Base-by-base conservation (phyloP, 2,797 vertebrate species). In the Muscicapa comitata region DNA sequence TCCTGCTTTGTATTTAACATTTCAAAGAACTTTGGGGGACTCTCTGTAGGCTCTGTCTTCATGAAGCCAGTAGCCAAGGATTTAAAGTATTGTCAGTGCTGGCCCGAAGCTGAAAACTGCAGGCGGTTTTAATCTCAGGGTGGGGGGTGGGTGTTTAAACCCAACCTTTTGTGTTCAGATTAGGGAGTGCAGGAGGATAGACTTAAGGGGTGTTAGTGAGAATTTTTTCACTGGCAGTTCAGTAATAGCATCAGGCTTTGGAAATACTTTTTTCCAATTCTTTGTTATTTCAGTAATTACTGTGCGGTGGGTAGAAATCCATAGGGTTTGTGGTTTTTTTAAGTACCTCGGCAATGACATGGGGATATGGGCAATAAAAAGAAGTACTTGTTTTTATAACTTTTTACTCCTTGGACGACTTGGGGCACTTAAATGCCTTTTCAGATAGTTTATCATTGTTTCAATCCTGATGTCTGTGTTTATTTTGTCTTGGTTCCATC, bases 101-200 rank as follows among this genome's bases (percentile, higher is more conserved):
- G 94, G 95, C 93, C 95, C 43, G 45, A 89, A 96, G 95, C 96
- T 93, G 79, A 62, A 95, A 91, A 92, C 90, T 93, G 91, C 95
- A 88, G 96, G 95, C 82, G 28, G 75, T 96, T 97, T 95, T 97
- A 96, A 96, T 96, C 95, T 86, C 25, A 9, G 45, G 25, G 35
- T 42, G 24, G 13, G 62, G 37, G 28, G 94, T 14, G 67, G 9
- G 19, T 97, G 70, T 81, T 97, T 91, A 97, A 98, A 96, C 82
- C 74, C 77, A 95, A 76, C 93, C 96, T 97, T 97, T 98, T 98
- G 96, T 98, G 84, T 96, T 97, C 96, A 96, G 97, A 98, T 98
- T 97, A 97, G 79, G 73, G 84, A 90, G 33, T 93, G 89, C 88
- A 88, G 94, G 89, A 92, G 74, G 68, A 84, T 83, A 92, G 93